phyloP scores from a whole-genome alignment of 2,888 invertebrate genomes.

The Amphipoea oculea region DNA sequence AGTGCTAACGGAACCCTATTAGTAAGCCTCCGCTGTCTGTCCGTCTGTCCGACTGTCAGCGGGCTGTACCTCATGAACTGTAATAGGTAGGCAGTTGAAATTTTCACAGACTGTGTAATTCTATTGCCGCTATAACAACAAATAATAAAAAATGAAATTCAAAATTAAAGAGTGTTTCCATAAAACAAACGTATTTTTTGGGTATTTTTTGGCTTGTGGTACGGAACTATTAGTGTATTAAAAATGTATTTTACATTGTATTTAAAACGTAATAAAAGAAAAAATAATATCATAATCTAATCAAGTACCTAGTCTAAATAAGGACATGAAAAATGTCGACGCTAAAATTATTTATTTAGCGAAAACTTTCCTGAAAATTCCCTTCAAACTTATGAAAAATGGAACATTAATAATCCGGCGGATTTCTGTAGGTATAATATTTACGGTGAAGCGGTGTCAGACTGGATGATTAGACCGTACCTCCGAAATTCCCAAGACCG shows the following conservation, averaged over 20 bases:
- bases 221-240: neutral
- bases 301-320: neutral
- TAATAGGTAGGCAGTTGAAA: neutral
- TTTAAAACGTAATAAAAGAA: neutral
- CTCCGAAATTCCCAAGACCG: slow-evolving; percentile 70
- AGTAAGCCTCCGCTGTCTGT: neutral
- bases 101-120: neutral
- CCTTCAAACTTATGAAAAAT: slow-evolving; percentile 61
- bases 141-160: neutral
- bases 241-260: neutral
- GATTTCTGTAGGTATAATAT: slow-evolving; percentile 62
- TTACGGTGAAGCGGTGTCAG: slow-evolving; percentile 63
- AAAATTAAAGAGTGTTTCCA: too few species aligned
- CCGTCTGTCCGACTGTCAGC: neutral
- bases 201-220: too few species aligned
- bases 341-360: slow-evolving; percentile 37
- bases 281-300: neutral
- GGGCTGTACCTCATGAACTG: neutral
- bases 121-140: neutral
- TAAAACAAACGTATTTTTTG: neutral
- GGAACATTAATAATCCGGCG: slow-evolving; percentile 66
- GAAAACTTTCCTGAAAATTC: slow-evolving; percentile 43
- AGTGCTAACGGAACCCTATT: neutral
- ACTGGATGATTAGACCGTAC: slow-evolving; percentile 66
- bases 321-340: slow-evolving; percentile 8